A percentile compares a stretch with the other conserved stretches of the same genome.
phyloP scores from a whole-genome alignment of 2,888 invertebrate species.

The Hemithea aestivaria region DNA sequence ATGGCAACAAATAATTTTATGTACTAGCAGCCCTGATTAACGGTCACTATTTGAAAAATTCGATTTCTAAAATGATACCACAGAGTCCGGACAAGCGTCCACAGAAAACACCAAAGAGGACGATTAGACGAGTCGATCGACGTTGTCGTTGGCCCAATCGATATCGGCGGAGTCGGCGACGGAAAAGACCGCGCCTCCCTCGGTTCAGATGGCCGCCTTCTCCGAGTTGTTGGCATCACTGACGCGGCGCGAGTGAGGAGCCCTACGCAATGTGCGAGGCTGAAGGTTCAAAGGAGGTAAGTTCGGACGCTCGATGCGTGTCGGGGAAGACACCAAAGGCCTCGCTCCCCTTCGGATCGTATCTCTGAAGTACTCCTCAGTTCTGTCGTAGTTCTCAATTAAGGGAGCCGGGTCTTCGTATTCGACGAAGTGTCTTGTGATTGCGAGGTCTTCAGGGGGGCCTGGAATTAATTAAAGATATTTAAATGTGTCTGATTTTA shows the following conservation, averaged over 20 bases:
- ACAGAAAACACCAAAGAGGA: slow-evolving; percentile 12
- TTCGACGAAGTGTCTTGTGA: slow-evolving; percentile 88
- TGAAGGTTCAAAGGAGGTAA: slow-evolving; percentile 87
- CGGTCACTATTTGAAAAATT: background rate
- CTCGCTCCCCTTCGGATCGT: slow-evolving; percentile 75
- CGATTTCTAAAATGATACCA: slow-evolving; percentile 10
- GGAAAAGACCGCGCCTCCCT: slow-evolving; percentile 74
- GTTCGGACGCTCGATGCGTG: slow-evolving; percentile 89
- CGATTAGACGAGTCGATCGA: slow-evolving; percentile 68
- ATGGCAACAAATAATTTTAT: background rate
- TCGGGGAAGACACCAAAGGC: slow-evolving; percentile 88
- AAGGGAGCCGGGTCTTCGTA: slow-evolving; percentile 88
- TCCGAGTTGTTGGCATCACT: slow-evolving; percentile 71
- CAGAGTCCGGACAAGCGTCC: slow-evolving; percentile 11
- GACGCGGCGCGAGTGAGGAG: slow-evolving; percentile 71
- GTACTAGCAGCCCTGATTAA: no score
- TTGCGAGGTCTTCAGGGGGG: slow-evolving; percentile 72
- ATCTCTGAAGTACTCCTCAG: slow-evolving; percentile 68
- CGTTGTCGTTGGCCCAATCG: slow-evolving; percentile 56
- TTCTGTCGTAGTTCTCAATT: slow-evolving; percentile 83
- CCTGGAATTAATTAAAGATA: no score
- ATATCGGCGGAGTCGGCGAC: slow-evolving; percentile 72
- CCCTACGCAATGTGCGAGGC: slow-evolving; percentile 71
- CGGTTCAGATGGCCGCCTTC: slow-evolving; percentile 75
- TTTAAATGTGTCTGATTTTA: no score